Conservation (phyloP, 2,113 vertebrate genomes). For the Chaetodon auriga region DNA sequence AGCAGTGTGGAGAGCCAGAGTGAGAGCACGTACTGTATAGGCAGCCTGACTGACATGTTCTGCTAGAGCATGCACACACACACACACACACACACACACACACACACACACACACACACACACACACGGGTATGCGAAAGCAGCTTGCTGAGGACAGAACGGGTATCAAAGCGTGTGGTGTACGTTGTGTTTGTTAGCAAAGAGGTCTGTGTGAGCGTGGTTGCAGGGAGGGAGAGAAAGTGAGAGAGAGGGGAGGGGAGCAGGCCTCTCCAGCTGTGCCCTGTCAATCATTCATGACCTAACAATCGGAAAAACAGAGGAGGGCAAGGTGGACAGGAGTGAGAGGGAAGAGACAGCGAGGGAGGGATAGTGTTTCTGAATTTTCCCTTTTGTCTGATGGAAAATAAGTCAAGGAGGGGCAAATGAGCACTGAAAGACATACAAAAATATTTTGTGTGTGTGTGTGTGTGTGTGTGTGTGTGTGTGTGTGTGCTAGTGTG, state of each 20-base stretch:
- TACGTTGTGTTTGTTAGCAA: slow-evolving; percentile 44
- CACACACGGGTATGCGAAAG: slow-evolving; percentile 49
- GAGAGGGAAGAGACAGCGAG: slow-evolving; percentile 46
- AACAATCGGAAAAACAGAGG: slow-evolving; percentile 71
- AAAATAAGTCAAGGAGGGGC: slow-evolving; percentile 73
- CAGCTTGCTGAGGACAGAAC: slow-evolving; percentile 54
- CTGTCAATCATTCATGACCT: slow-evolving; percentile 83
- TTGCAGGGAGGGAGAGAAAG: background rate
- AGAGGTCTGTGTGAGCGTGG: slow-evolving; percentile 27
- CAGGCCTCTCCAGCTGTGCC: slow-evolving; percentile 78
- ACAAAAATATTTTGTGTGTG: slow-evolving; percentile 48
- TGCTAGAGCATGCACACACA: slow-evolving; percentile 57
- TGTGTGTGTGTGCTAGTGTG: slow-evolving; percentile 45
- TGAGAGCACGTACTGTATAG: slow-evolving; percentile 69
- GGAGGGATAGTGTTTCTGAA: slow-evolving; percentile 59
- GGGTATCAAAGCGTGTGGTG: slow-evolving; percentile 63
- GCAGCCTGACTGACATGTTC: slow-evolving; percentile 76
- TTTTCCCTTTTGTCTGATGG: slow-evolving; percentile 67
- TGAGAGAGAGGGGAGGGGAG: slow-evolving; percentile 4
- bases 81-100: slow-evolving; percentile 28
- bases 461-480: slow-evolving; percentile 23
- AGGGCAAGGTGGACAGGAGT: slow-evolving; percentile 70
- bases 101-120: slow-evolving; percentile 37
- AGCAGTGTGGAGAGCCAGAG: slow-evolving; percentile 67
- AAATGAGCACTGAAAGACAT: slow-evolving; percentile 68